A percentile compares a stretch with the other conserved stretches of the same genome.
These are phyloP conservation scores for Cryptomyrus ogoouensis DNA, from an alignment of 2,113 vertebrate genomes.

Conservation along the genomic window DNA sequence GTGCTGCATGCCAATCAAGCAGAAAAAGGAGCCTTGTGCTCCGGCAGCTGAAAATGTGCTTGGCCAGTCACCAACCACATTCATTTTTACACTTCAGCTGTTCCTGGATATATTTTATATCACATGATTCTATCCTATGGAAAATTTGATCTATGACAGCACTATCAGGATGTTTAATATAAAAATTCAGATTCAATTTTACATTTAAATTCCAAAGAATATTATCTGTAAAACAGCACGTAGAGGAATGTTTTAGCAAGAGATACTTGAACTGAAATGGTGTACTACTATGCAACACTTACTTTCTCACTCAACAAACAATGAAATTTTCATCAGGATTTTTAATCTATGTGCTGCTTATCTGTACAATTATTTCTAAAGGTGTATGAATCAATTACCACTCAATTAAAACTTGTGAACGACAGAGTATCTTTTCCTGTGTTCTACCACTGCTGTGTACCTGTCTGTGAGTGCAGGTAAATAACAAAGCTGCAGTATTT, in stretches of 20 bases:
- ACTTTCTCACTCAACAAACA: neutral
- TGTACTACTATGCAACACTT: neutral
- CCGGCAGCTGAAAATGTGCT: neutral
- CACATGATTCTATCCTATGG: neutral
- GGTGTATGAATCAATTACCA: slow-evolving; percentile 18
- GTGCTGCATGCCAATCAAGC: neutral
- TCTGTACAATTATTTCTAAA: slow-evolving; percentile 15
- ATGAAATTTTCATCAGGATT: neutral
- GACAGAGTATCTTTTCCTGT: neutral
- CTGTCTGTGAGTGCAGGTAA: slow-evolving; percentile 9
- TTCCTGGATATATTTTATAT: neutral
- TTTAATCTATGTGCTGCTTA: neutral
- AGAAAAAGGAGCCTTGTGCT: neutral
- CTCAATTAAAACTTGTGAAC: slow-evolving; percentile 15
- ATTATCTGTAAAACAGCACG: neutral
- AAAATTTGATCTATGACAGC: neutral
- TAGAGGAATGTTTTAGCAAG: neutral
- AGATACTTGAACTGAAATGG: neutral
- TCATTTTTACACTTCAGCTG: neutral
- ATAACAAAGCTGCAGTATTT: neutral
- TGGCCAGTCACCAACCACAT: no score
- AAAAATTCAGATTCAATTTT: neutral
- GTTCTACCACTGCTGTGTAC: neutral
- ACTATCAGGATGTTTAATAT: neutral
- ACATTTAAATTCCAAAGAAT: neutral